These are phyloP conservation scores for Diadema setosum DNA, from an alignment of 35 echinoderm and acorn worm genomes.

Conservation along the genomic window DNA sequence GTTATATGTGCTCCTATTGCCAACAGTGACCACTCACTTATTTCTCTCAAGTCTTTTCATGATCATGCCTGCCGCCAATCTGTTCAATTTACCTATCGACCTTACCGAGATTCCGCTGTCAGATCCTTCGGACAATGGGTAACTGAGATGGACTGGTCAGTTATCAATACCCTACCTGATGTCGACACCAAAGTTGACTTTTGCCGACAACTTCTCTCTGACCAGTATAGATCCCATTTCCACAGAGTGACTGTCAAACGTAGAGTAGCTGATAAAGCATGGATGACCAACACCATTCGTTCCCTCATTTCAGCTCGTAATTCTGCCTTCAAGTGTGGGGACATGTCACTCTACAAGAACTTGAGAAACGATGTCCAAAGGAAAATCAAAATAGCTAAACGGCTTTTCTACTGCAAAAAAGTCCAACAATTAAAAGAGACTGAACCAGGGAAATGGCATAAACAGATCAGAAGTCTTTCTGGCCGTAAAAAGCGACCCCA, in stretches of 20 bases:
- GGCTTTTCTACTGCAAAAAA: no score
- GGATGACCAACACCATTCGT: no score
- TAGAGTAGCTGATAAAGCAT: not conserved
- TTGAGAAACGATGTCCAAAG: no score
- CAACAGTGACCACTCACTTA: not conserved
- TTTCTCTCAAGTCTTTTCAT: not conserved
- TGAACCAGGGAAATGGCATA: no score
- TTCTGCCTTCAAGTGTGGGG: no score
- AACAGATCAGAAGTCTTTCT: no score
- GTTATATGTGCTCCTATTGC: not conserved
- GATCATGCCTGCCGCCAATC: not conserved
- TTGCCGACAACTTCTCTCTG: not conserved
- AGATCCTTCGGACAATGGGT: not conserved
- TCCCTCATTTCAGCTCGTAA: no score
- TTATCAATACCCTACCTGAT: not conserved
- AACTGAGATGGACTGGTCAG: not conserved
- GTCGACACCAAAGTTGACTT: not conserved
- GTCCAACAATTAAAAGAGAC: no score
- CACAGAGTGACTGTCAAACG: not conserved
- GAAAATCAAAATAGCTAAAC: no score
- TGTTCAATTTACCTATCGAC: not conserved
- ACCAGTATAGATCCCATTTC: not conserved
- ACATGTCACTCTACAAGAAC: no score
- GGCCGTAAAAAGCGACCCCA: no score
- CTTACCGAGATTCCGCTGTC: not conserved